Evolutionary conservation across 2,113 vertebrate genomes (phyloP), one percentile per base, ranked within the genome.

Genomic region (Neofelis nebulosa): DNA sequence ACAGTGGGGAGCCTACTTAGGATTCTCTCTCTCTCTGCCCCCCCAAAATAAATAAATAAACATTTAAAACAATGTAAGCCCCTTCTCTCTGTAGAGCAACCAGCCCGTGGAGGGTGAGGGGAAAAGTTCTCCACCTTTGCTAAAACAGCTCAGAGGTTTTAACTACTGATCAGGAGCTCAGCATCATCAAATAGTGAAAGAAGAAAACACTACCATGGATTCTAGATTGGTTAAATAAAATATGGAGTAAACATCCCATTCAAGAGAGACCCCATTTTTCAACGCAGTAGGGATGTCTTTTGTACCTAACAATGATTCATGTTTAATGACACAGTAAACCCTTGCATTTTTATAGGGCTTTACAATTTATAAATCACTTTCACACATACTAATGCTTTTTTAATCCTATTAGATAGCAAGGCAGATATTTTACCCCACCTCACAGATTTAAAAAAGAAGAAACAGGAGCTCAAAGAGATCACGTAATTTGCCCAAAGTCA

Each of bases 361-460:
- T 92, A 90, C 16, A 89, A 88, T 83, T 63, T 66, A 63, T 48
- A 80, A 80, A 84, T 27, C 68, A 41, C 21, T 73, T 88, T 87
- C 90, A 57, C 50, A 82, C 2, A 21, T 68, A 4, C 71, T 91
- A 88, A 92, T 91, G 52, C 84, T 80, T 79, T 65, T 91, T 45
- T n/a, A 93, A 96, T 92, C 65, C 57, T 91, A 73, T 85, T 88
- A 95, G 57, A 48, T 41, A 63, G 33, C 50, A 96, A 79, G 4
- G 52, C n/a, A 96, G 65, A 73, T 23, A 94, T 65, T 65, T 66
- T 81, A 83, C 12, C n/a, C 38, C 41, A 61, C 80, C 63, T 87
- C 63, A 68, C n/a, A 86, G 38, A 86, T 65, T 71, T 18, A 57
- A 89, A 82, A 15, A 76, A 76, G 31, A 78, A 29, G 48, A 91